These are phyloP conservation scores for Pollimyrus isidori DNA, from an alignment of 2,113 vertebrate species.

Conservation along the genomic window DNA sequence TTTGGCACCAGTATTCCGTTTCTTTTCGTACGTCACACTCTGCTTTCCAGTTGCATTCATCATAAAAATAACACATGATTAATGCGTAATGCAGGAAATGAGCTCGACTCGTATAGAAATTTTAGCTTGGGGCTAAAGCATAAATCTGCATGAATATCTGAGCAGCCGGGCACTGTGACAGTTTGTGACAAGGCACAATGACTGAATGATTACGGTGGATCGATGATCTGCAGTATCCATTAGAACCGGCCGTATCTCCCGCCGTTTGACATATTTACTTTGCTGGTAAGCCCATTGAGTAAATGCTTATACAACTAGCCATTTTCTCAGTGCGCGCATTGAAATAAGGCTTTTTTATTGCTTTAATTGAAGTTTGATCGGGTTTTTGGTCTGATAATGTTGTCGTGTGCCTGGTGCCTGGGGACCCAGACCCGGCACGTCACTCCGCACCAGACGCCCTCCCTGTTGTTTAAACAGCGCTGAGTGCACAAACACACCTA, in stretches of 20 bases:
- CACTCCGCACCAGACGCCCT: neutral
- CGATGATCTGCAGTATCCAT: neutral
- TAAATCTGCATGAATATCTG: neutral
- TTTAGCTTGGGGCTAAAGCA: neutral
- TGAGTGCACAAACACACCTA: neutral
- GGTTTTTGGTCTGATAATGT: neutral
- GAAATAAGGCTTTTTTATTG: neutral
- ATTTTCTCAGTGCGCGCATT: neutral
- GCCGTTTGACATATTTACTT: neutral
- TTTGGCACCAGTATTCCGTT: neutral
- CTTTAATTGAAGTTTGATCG: neutral
- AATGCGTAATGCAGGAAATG: neutral
- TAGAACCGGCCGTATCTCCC: neutral
- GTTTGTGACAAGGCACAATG: neutral
- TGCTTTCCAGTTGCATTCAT: neutral
- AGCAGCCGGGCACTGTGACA: neutral
- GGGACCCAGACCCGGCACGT: neutral
- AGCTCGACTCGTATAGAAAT: neutral
- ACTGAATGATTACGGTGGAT: neutral
- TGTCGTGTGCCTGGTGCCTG: neutral
- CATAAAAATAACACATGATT: neutral
- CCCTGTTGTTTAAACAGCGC: neutral
- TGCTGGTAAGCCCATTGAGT: neutral
- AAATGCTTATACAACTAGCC: neutral
- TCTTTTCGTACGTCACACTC: neutral